Evolutionary conservation across 2,797 vertebrate genomes (phyloP).

Genomic region (Hoplostethus atlanticus): DNA sequence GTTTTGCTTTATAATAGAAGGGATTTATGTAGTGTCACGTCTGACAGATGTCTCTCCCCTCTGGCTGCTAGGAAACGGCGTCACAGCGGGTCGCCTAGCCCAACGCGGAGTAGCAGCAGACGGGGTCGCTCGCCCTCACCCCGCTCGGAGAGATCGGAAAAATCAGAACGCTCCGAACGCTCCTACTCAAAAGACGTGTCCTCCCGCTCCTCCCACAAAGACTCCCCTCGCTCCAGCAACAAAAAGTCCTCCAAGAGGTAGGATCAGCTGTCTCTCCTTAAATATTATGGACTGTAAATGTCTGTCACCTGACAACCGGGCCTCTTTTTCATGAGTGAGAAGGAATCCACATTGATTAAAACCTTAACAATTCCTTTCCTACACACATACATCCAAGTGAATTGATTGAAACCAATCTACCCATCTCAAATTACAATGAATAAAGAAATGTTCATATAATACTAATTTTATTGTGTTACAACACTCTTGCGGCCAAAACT

Average conservation of each 20-base stretch:
- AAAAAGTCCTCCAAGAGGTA: slow-evolving; percentile 96
- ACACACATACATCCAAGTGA: too few relatives aligned
- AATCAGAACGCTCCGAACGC: slow-evolving; percentile 90
- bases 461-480: too few relatives aligned
- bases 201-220: slow-evolving; percentile 93
- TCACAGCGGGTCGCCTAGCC: slow-evolving; percentile 94
- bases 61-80: slow-evolving; percentile 89
- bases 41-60: slow-evolving; percentile 36
- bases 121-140: slow-evolving; percentile 94
- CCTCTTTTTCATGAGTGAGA: too few relatives aligned
- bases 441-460: too few relatives aligned
- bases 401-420: too few relatives aligned
- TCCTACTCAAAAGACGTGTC: slow-evolving; percentile 92
- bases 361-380: too few relatives aligned
- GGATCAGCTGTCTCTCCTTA: accelerated
- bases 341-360: too few relatives aligned
- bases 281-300: background rate
- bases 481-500: too few relatives aligned
- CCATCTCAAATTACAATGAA: too few relatives aligned
- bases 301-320: too few relatives aligned
- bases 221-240: slow-evolving; percentile 93
- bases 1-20: background rate
- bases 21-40: slow-evolving; percentile 13
- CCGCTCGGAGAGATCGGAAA: slow-evolving; percentile 90
- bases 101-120: slow-evolving; percentile 89